A percentile compares a stretch with the other conserved stretches of the same genome.
phyloP scores from a whole-genome alignment of 23 tunicate species.

The Trididemnum miniatum region DNA sequence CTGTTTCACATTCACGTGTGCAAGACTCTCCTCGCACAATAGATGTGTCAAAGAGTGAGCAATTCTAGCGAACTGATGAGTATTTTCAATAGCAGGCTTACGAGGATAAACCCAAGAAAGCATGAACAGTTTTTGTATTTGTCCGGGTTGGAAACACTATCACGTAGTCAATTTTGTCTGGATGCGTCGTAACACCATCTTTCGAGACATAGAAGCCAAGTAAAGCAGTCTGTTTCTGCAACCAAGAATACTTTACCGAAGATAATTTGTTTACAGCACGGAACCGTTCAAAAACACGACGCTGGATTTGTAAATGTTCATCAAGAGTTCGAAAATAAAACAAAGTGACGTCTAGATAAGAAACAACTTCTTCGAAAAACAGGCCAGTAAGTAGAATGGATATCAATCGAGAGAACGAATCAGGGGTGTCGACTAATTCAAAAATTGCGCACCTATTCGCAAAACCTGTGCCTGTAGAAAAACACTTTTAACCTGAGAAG shows the following conservation, averaged over 20 bases:
- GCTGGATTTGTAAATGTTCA: slow-evolving; percentile 4
- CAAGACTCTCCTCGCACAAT: slow-evolving; percentile 22
- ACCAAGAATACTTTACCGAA: slow-evolving; percentile 14
- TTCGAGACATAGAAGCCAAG: slow-evolving; percentile 17
- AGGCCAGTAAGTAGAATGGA: not conserved
- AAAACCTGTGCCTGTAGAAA: not conserved
- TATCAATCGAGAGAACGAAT: slow-evolving; percentile 41
- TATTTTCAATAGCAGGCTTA: slow-evolving; percentile 34
- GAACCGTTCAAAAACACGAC: slow-evolving; percentile 3
- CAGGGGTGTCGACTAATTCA: slow-evolving; percentile 39
- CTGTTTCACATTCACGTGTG: slow-evolving; percentile 21
- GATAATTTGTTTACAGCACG: not conserved
- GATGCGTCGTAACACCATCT: slow-evolving; percentile 28
- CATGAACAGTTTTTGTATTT: slow-evolving; percentile 13
- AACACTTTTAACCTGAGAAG: slow-evolving; percentile 25
- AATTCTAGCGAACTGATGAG: slow-evolving; percentile 9
- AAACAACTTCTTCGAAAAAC: slow-evolving; percentile 8
- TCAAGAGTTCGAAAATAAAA: slow-evolving; percentile 31
- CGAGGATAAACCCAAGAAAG: slow-evolving; percentile 44
- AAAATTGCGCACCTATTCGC: not conserved
- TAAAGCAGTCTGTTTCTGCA: slow-evolving; percentile 4
- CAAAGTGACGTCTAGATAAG: slow-evolving; percentile 25
- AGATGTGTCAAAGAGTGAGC: slow-evolving; percentile 9
- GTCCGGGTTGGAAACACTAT: slow-evolving; percentile 27
- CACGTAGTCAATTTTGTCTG: slow-evolving; percentile 15